A percentile compares a stretch with the other conserved stretches of the same genome.
These are phyloP conservation scores for Emmelina monodactyla DNA, from an alignment of 2,888 invertebrate genomes.

Conservation along the genomic window DNA sequence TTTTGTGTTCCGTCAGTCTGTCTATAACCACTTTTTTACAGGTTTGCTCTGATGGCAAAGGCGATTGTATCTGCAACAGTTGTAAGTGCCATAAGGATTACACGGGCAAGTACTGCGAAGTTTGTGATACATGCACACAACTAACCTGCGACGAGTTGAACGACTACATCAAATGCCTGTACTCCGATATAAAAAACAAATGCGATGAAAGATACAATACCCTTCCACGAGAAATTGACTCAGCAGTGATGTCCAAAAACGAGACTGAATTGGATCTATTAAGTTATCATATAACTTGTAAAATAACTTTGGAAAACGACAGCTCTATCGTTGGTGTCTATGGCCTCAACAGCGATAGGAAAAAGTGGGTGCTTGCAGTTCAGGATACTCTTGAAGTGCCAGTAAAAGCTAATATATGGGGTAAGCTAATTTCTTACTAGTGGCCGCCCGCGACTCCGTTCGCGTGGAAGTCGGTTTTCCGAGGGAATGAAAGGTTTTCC, in stretches of 20 bases:
- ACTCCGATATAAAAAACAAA: not conserved
- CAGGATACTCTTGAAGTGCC: conserved; percentile 34
- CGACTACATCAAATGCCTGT: not conserved
- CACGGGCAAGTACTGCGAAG: not conserved
- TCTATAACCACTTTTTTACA: too few relatives aligned
- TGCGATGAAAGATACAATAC: not conserved
- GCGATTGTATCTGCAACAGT: conserved; percentile 74
- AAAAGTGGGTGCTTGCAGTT: conserved; percentile 24
- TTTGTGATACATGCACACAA: not conserved
- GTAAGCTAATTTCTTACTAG: too few relatives aligned
- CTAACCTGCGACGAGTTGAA: not conserved
- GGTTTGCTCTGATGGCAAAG: conserved; percentile 60
- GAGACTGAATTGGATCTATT: conserved; percentile 20
- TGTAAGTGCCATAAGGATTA: conserved; percentile 60
- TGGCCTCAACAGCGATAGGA: conserved; percentile 14
- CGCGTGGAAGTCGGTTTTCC: too few relatives aligned
- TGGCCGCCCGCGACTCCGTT: too few relatives aligned
- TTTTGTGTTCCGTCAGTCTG: too few relatives aligned
- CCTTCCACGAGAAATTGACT: not conserved
- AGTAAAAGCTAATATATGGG: conserved; percentile 28
- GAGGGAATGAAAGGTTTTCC: too few relatives aligned
- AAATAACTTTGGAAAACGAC: not conserved
- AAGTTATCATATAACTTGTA: too few relatives aligned
- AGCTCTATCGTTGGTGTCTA: not conserved
- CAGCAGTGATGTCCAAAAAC: conserved; percentile 28